A percentile compares a stretch with the other conserved stretches of the same genome.
These are phyloP conservation scores for Fissipunctia ypsillon DNA, from an alignment of 2,888 invertebrate genomes.

Conservation along the genomic window DNA sequence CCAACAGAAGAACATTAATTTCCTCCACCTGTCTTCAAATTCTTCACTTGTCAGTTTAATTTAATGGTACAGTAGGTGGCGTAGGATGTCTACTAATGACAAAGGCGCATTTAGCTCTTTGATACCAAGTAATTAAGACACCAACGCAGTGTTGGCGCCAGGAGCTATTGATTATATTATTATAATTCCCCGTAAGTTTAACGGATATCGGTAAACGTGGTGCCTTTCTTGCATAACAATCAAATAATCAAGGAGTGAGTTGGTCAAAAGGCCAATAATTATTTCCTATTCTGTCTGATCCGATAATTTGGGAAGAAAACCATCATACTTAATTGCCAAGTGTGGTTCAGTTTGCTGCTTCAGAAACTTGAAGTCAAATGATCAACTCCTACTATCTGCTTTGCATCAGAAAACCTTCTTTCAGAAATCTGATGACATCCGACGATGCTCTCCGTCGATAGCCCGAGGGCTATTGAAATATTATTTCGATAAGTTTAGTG, in stretches of 20 bases:
- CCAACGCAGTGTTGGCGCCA: slow-evolving; percentile 50
- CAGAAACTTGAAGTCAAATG: too few species aligned
- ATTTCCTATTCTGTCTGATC: neutral
- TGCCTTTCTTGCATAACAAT: too few species aligned
- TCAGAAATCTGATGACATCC: neutral
- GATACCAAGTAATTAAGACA: slow-evolving; percentile 34
- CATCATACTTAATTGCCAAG: too few species aligned
- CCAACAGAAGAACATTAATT: slow-evolving; percentile 15
- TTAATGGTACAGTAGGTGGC: slow-evolving; percentile 38
- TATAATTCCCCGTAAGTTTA: neutral
- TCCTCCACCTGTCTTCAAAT: slow-evolving; percentile 16
- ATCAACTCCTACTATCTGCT: too few species aligned
- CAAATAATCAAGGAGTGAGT: neutral
- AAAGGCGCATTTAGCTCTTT: slow-evolving; percentile 22
- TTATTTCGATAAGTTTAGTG: neutral
- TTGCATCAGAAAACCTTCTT: too few species aligned
- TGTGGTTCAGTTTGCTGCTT: too few species aligned
- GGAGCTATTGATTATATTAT: slow-evolving; percentile 21
- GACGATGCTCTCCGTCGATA: neutral
- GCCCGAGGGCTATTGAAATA: neutral
- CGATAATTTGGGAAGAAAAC: neutral
- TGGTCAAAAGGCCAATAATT: too few species aligned
- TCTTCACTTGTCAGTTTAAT: slow-evolving; percentile 28
- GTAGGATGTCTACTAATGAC: slow-evolving; percentile 31
- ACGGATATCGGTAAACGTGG: neutral